Evolutionary conservation across 2,888 invertebrate genomes (phyloP), one percentile per base, ranked within the genome.

Genomic region (Scaptomyza polygonia): DNA sequence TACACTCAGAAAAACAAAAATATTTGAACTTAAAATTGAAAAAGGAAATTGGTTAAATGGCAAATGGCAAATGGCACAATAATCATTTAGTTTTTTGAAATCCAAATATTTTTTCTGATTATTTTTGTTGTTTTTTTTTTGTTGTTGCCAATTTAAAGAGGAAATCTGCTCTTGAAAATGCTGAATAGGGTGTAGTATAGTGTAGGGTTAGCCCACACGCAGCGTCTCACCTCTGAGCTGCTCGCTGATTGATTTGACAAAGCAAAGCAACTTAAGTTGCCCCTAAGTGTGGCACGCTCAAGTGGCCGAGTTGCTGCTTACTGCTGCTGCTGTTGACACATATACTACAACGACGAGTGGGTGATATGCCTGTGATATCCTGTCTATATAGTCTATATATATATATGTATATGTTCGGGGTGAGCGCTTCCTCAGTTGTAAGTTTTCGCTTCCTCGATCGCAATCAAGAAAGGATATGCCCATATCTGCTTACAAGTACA

Each of bases 391-490:
- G 30, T 36, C 1, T 7, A 7, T 36, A 36, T 14, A 36, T n/a
- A n/a, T n/a, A n/a, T n/a, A n/a, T n/a, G n/a, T n/a, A 1, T 32
- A 12, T 12, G 3, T 11, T 14, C 36, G 39, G 39, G 39, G 39
- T 39, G 16, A 16, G 39, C 39, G 88, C 87, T 88, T 88, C 88
- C 88, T 88, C 86, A 89, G 84, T 89, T 89, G 88, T 89, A 89
- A 86, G 88, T 88, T 89, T 89, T 89, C 88, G 85, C 85, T 86
- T 85, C 86, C 85, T 84, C 66, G 89, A 86, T 88, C 74, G 64
- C 84, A 88, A 89, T 88, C 89, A 77, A 74, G 62, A 85, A 80
- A 89, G 88, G 89, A 88, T 88, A 89, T 89, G 79, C 55, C 55
- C 79, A 85, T 85, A 85, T 88, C 89, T 83, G 78, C 87, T 88